A percentile compares a stretch with the other conserved stretches of the same genome.
phyloP scores from a whole-genome alignment of 1,140 invertebrate genomes.

The Zaprionus nigranus region DNA sequence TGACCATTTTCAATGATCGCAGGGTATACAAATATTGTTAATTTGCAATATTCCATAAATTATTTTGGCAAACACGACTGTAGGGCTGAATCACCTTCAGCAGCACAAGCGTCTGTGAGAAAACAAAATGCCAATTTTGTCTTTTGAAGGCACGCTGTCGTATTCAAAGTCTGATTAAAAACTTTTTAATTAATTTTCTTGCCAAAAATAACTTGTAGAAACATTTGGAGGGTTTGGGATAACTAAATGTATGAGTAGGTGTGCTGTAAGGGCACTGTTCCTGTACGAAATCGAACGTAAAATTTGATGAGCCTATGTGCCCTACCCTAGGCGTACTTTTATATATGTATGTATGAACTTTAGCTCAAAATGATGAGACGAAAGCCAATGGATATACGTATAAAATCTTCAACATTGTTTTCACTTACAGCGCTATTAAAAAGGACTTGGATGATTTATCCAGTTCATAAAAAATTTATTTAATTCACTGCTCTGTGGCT shows the following conservation, averaged over 20 bases:
- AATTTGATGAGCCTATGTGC: slow-evolving; percentile 35
- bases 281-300: slow-evolving; percentile 41
- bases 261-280: neutral
- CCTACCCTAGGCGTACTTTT: neutral
- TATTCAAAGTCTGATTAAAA: slow-evolving; percentile 73
- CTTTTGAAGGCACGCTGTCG: slow-evolving; percentile 51
- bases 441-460: slow-evolving; percentile 11
- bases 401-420: slow-evolving; percentile 24
- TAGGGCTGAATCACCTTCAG: neutral
- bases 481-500: slow-evolving; percentile 47
- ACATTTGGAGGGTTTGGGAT: neutral
- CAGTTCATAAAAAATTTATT: slow-evolving; percentile 74
- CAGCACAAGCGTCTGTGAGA: neutral
- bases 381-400: neutral
- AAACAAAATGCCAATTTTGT: slow-evolving; percentile 7
- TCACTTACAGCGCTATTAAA: slow-evolving; percentile 14
- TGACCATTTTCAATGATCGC: too few relatives aligned
- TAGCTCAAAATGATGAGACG: neutral
- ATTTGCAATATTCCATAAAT: neutral
- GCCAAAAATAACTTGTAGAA: slow-evolving; percentile 44
- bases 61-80: neutral
- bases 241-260: slow-evolving; percentile 16
- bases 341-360: neutral
- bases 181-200: slow-evolving; percentile 83
- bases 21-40: neutral